These are phyloP conservation scores for Lanistes nyassanus DNA, from an alignment of 1,140 invertebrate genomes.

Conservation along the genomic window DNA sequence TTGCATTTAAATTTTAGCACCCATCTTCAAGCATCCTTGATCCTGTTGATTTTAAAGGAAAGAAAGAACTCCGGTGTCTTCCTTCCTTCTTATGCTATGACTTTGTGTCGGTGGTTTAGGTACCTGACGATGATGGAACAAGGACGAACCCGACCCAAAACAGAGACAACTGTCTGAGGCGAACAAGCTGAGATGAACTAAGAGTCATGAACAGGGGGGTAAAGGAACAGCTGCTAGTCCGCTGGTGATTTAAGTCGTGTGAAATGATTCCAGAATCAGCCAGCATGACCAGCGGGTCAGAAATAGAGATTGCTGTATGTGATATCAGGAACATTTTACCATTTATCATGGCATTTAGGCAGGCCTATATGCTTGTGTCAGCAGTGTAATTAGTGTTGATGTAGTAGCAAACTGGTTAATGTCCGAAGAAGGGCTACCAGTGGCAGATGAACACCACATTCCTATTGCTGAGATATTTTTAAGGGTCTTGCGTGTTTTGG, in stretches of 20 bases:
- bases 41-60: too few species aligned
- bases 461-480: too few species aligned
- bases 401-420: too few species aligned
- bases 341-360: neutral
- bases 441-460: too few species aligned
- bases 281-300: conserved; percentile 19
- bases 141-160: conserved; percentile 25
- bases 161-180: conserved; percentile 28
- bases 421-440: too few species aligned
- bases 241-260: neutral
- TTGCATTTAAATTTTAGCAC: neutral
- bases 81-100: neutral
- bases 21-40: neutral
- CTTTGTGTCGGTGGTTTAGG: conserved; percentile 1
- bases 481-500: too few species aligned
- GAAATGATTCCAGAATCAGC: conserved; percentile 11
- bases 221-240: neutral
- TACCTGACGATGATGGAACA: conserved; percentile 36
- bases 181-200: neutral
- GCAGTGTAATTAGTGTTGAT: too few species aligned
- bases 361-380: too few species aligned
- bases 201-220: neutral
- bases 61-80: neutral
- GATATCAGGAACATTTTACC: neutral
- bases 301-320: conserved; percentile 11